phyloP scores from a whole-genome alignment of 1,140 invertebrate species.

The Triops longicaudatus region DNA sequence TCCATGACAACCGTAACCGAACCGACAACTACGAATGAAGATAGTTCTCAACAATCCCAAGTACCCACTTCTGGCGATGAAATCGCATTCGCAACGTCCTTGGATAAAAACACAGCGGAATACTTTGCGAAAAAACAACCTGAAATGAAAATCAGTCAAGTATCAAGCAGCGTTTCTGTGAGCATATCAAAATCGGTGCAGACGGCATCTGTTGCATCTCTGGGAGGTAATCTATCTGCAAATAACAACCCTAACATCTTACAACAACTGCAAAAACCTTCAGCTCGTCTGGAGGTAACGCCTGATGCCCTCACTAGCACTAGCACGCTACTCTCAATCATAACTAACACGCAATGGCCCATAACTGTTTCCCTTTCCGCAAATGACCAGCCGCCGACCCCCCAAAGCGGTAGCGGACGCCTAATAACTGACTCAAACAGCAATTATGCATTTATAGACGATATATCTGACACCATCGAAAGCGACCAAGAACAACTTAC shows the following conservation, averaged over 20 bases:
- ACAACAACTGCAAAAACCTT: background rate
- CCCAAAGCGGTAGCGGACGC: background rate
- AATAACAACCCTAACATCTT: background rate
- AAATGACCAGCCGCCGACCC: background rate
- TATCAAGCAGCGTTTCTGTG: background rate
- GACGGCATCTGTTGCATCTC: background rate
- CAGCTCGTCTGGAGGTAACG: background rate
- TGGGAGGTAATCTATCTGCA: background rate
- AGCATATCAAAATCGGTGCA: background rate
- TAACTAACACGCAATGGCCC: background rate
- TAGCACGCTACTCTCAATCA: background rate
- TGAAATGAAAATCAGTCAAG: background rate
- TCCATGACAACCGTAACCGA: background rate
- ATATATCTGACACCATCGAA: background rate
- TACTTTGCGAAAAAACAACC: background rate
- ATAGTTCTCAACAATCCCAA: background rate
- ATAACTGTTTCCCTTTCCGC: background rate
- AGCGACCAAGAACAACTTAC: background rate
- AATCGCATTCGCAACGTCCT: background rate
- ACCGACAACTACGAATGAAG: background rate
- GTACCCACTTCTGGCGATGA: background rate
- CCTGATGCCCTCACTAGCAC: background rate
- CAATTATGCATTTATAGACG: background rate
- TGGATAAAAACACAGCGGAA: background rate
- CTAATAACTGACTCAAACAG: background rate